A percentile compares a stretch with the other conserved stretches of the same genome.
These are phyloP conservation scores for Rhincodon typus DNA, from an alignment of 2,797 vertebrate species.

Conservation along the genomic window DNA sequence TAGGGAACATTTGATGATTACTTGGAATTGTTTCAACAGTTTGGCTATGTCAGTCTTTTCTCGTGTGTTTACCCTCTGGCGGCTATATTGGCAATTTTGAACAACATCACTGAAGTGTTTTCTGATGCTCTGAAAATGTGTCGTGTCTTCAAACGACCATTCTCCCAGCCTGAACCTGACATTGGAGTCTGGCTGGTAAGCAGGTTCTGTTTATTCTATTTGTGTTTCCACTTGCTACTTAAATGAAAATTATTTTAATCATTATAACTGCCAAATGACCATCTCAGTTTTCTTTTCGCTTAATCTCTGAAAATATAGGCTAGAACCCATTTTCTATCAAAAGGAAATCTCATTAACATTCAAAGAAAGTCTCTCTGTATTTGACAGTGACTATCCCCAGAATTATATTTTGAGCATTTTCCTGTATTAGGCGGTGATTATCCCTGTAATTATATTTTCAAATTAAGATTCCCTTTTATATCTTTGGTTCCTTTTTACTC, in stretches of 20 bases:
- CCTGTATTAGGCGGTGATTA: not conserved
- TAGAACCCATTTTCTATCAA: not conserved
- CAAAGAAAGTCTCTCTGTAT: not conserved
- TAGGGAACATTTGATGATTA: slow-evolving; percentile 98
- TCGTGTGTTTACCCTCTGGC: slow-evolving; percentile 93
- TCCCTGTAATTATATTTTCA: not conserved
- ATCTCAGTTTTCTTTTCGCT: not conserved
- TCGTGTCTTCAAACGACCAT: slow-evolving; percentile 84
- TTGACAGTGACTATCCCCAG: not conserved
- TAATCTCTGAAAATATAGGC: not conserved
- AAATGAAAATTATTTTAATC: not conserved
- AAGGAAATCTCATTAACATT: not conserved
- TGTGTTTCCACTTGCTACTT: not conserved
- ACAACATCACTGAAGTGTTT: slow-evolving; percentile 89
- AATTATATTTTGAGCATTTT: not conserved
- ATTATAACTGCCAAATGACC: not conserved
- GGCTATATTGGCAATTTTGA: slow-evolving; percentile 85
- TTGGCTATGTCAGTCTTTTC: slow-evolving; percentile 95
- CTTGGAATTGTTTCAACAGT: slow-evolving; percentile 87
- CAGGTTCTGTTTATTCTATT: not conserved
- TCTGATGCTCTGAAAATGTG: slow-evolving; percentile 97
- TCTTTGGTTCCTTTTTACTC: not conserved
- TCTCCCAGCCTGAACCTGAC: slow-evolving; percentile 76
- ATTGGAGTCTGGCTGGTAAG: slow-evolving; percentile 97
- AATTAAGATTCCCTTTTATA: not conserved